Evolutionary conservation across 53 echinoderm and acorn worm species (phyloP).

Genomic region (Pentamera pediparva): DNA sequence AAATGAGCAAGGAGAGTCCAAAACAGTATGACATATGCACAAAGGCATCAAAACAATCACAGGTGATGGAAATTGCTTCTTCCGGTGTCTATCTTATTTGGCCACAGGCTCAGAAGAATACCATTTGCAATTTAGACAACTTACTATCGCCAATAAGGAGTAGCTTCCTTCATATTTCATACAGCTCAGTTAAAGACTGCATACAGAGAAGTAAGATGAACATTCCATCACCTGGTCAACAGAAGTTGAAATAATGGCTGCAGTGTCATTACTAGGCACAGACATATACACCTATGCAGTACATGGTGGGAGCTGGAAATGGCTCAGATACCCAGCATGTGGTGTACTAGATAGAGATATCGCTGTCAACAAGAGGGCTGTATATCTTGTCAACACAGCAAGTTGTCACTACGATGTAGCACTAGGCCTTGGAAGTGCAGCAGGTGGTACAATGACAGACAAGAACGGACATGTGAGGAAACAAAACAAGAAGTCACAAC

Average conservation of each 20-base stretch:
- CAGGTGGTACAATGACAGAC: neutral
- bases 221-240: neutral
- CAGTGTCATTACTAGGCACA: neutral
- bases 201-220: neutral
- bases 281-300: slow-evolving; percentile 15
- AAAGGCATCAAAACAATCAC: neutral
- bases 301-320: neutral
- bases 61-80: slow-evolving; percentile 25
- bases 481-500: neutral
- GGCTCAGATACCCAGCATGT: slow-evolving; percentile 26
- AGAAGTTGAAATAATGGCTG: neutral
- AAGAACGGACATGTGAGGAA: neutral
- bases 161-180: neutral
- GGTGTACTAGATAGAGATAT: neutral
- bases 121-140: neutral
- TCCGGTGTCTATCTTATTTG: slow-evolving; percentile 2
- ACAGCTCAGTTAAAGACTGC: neutral
- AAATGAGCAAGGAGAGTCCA: too few species aligned
- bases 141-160: neutral
- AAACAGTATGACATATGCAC: too few species aligned
- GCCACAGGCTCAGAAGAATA: neutral
- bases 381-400: neutral
- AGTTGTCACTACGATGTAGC: neutral
- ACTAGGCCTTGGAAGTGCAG: neutral
- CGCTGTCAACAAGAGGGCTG: neutral